phyloP scores from a whole-genome alignment of 2,113 vertebrate species.

The Sorex fumeus region DNA sequence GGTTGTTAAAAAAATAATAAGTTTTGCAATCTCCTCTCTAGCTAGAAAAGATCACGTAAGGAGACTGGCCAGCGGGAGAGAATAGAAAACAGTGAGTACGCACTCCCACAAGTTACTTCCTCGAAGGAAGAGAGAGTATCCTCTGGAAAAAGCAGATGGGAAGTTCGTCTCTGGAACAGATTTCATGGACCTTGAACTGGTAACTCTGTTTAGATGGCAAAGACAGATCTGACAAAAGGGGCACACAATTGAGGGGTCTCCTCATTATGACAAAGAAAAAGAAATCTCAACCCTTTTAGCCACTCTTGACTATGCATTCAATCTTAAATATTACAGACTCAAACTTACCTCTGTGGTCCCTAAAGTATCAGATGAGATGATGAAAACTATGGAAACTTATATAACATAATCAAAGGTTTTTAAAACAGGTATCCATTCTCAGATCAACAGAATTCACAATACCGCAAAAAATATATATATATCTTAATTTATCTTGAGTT shows the following conservation, averaged over 20 bases:
- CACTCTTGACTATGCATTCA: neutral
- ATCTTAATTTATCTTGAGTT: neutral
- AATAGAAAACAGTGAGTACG: neutral
- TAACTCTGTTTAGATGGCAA: neutral
- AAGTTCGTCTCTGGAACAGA: neutral
- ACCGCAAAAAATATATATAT: neutral
- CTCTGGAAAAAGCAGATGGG: neutral
- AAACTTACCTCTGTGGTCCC: neutral
- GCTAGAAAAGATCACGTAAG: neutral
- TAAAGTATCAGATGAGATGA: neutral
- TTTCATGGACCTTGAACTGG: neutral
- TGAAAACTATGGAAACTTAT: neutral
- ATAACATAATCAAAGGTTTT: neutral
- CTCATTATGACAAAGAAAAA: neutral
- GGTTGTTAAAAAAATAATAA: neutral
- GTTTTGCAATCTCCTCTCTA: neutral
- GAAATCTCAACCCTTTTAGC: neutral
- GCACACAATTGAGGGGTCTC: neutral
- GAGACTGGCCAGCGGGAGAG: neutral
- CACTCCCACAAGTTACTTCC: neutral
- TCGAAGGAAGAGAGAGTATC: neutral
- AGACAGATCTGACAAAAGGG: neutral
- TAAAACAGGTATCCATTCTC: neutral
- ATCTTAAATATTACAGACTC: slow-evolving; percentile 9
- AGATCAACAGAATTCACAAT: neutral